phyloP scores from a whole-genome alignment of 2,113 vertebrate genomes.

The Clarias gariepinus region DNA sequence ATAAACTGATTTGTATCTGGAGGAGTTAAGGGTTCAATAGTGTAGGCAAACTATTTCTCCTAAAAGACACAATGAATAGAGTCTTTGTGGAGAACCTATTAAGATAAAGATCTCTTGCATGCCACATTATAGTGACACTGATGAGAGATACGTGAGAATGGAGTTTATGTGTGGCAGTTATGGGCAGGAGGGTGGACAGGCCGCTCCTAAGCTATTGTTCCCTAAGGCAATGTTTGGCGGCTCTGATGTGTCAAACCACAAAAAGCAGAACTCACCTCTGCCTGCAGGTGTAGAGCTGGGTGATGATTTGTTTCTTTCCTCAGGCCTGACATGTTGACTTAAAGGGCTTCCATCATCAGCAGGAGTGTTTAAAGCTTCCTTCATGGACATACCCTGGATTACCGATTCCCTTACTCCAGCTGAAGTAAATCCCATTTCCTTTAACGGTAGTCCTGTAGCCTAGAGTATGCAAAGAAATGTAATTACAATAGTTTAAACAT shows the following conservation, averaged over 20 bases:
- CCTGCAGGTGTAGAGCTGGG: conserved; percentile 46
- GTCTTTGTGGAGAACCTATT: conserved; percentile 32
- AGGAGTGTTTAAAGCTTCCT: conserved; percentile 14
- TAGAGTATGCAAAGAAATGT: background rate
- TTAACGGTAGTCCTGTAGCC: conserved; percentile 18
- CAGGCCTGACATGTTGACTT: conserved; percentile 13
- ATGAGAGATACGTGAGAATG: conserved; percentile 45
- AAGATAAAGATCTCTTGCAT: conserved; percentile 36
- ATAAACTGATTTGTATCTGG: conserved; percentile 8
- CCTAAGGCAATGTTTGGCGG: conserved; percentile 50
- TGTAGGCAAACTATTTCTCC: conserved; percentile 46
- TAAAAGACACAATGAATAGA: conserved; percentile 26
- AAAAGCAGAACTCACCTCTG: conserved; percentile 77
- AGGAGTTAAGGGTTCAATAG: background rate
- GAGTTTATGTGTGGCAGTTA: conserved; percentile 65
- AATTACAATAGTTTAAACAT: background rate
- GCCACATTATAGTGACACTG: conserved; percentile 30
- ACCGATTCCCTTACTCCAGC: background rate
- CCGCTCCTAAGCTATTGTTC: conserved; percentile 62
- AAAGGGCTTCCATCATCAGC: conserved; percentile 18
- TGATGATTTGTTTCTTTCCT: conserved; percentile 16
- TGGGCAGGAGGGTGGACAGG: conserved; percentile 60
- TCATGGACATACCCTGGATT: background rate
- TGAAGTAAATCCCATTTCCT: conserved; percentile 3
- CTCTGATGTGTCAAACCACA: conserved; percentile 63